Percentiles rank a stretch among this genome's conserved stretches.
These are phyloP conservation scores for Endotricha flammealis DNA, from an alignment of 2,888 invertebrate species.

Conservation along the genomic window DNA sequence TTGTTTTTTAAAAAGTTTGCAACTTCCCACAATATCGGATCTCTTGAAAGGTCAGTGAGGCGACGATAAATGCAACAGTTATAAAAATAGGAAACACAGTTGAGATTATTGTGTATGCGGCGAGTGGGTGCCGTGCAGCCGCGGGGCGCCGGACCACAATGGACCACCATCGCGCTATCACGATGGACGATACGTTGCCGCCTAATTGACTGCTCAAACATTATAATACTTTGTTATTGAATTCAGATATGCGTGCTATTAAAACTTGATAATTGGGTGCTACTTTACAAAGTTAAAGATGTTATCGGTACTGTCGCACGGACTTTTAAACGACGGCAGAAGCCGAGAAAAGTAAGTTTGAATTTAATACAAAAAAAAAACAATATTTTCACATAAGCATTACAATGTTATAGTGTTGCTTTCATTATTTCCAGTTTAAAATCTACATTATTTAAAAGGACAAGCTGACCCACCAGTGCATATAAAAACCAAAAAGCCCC, in stretches of 20 bases:
- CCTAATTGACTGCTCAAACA: conserved; percentile 76
- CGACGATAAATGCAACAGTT: conserved; percentile 64
- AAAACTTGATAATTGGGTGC: conserved; percentile 27
- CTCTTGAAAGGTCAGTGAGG: conserved; percentile 60
- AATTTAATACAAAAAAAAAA: not conserved
- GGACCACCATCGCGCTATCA: conserved; percentile 74
- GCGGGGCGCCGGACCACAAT: conserved; percentile 63
- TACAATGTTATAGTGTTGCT: not conserved
- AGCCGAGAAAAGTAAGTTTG: conserved; percentile 6
- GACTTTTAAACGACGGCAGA: conserved; percentile 6
- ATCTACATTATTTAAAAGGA: too few species aligned
- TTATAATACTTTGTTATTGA: conserved; percentile 70
- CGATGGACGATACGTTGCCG: conserved; percentile 72
- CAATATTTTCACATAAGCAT: not conserved
- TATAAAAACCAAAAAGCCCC: too few species aligned
- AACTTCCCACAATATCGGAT: conserved; percentile 63
- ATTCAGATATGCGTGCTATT: conserved; percentile 35
- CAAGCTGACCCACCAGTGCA: too few species aligned
- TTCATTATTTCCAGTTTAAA: too few species aligned
- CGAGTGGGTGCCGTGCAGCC: conserved; percentile 47
- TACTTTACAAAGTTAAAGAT: conserved; percentile 25
- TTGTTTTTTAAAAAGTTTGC: conserved; percentile 28
- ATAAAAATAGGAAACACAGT: conserved; percentile 68
- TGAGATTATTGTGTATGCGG: conserved; percentile 48
- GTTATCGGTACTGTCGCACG: conserved; percentile 24